A percentile compares a stretch with the other conserved stretches of the same genome.
Evolutionary conservation across 2,797 vertebrate species (phyloP).

Genomic region (Gambusia yucatana): DNA sequence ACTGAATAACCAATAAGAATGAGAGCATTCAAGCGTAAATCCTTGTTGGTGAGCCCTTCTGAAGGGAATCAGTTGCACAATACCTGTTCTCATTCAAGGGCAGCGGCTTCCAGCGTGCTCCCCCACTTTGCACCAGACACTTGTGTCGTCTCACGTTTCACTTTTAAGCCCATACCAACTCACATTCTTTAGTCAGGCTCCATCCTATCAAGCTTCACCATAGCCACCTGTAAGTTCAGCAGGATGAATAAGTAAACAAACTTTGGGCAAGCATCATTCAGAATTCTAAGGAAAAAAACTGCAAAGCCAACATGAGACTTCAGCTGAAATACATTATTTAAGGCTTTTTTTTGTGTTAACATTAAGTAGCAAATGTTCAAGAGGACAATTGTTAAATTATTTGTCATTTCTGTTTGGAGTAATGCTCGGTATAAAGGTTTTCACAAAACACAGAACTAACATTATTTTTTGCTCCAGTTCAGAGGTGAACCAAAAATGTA

Average conservation of each 20-base stretch:
- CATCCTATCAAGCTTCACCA: constrained; percentile 4
- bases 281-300: constrained; percentile 21
- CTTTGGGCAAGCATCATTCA: constrained; percentile 1
- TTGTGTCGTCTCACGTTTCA: constrained; percentile 20
- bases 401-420: not conserved
- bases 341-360: constrained; percentile 17
- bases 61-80: constrained; percentile 44
- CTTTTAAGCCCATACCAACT: constrained; percentile 27
- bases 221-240: constrained; percentile 24
- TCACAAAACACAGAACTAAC: not conserved
- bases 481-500: not conserved
- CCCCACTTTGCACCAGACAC: constrained; percentile 10
- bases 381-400: not conserved
- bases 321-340: constrained; percentile 10
- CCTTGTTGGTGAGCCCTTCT: constrained; percentile 33
- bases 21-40: constrained; percentile 34
- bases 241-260: not conserved
- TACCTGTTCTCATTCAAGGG: constrained; percentile 36
- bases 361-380: not conserved
- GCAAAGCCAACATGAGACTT: not conserved
- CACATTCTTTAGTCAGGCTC: constrained; percentile 9
- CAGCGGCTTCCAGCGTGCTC: constrained; percentile 17
- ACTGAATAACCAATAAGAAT: constrained; percentile 28
- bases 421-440: not conserved
- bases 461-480: not conserved